A percentile compares a stretch with the other conserved stretches of the same genome.
Evolutionary conservation across 2,113 vertebrate species (phyloP).

Genomic region (Colius striatus): DNA sequence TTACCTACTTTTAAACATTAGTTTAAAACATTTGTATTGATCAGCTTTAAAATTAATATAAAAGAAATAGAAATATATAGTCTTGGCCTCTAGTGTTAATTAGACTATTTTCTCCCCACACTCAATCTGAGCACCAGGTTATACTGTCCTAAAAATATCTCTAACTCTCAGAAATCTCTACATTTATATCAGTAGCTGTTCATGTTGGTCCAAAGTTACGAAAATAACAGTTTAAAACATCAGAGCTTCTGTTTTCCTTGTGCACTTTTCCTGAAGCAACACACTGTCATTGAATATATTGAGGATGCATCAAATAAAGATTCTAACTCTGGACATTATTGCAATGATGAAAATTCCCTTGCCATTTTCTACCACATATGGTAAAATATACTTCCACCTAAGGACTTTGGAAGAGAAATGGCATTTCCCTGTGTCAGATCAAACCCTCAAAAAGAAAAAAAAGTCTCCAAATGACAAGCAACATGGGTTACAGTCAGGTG

Average conservation of each 20-base stretch:
- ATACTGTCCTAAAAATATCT: not conserved
- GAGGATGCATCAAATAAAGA: not conserved
- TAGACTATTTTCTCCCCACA: not conserved
- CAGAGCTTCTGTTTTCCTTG: not conserved
- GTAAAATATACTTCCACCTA: not conserved
- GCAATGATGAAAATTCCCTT: not conserved
- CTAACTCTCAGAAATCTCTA: not conserved
- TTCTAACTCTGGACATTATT: not conserved
- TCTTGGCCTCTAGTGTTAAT: not conserved
- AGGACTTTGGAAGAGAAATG: not conserved
- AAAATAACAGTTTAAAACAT: not conserved
- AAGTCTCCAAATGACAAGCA: not conserved
- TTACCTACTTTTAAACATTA: not conserved
- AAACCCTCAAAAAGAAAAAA: not conserved
- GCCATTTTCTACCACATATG: not conserved
- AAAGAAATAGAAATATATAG: not conserved
- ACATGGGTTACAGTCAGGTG: not conserved
- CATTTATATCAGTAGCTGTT: not conserved
- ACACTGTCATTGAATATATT: not conserved
- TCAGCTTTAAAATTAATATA: not conserved
- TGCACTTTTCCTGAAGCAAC: not conserved
- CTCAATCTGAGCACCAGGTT: not conserved
- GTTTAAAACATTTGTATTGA: not conserved
- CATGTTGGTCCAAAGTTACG: not conserved
- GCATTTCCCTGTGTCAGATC: not conserved